A percentile compares a stretch with the other conserved stretches of the same genome.
Evolutionary conservation across 1,140 invertebrate species (phyloP).

Genomic region (Orius insidiosus): DNA sequence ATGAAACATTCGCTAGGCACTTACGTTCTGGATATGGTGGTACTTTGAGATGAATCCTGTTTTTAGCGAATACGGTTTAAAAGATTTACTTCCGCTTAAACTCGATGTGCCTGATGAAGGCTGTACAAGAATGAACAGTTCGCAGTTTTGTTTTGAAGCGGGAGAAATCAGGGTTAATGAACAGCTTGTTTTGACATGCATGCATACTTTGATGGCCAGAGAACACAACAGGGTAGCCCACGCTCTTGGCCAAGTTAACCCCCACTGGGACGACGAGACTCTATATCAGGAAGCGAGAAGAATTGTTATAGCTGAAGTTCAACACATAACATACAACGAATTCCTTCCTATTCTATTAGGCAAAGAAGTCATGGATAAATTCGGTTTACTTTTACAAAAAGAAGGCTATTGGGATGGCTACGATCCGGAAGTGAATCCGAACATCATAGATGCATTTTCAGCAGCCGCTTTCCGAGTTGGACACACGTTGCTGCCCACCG

Average conservation of each 20-base stretch:
- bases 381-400: slow-evolving; percentile 66
- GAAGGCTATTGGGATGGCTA: slow-evolving; percentile 83
- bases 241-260: slow-evolving; percentile 60
- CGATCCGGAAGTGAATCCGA: slow-evolving; percentile 64
- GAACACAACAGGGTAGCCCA: slow-evolving; percentile 75
- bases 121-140: slow-evolving; percentile 71
- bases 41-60: slow-evolving; percentile 73
- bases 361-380: slow-evolving; percentile 84
- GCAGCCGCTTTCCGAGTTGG: slow-evolving; percentile 80
- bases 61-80: slow-evolving; percentile 70
- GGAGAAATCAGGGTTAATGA: slow-evolving; percentile 90
- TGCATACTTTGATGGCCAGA: slow-evolving; percentile 77
- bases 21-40: slow-evolving; percentile 60
- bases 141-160: slow-evolving; percentile 83
- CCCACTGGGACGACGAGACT: slow-evolving; percentile 89
- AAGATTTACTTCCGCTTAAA: slow-evolving; percentile 77
- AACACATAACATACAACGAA: slow-evolving; percentile 89
- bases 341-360: slow-evolving; percentile 85
- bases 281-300: slow-evolving; percentile 73
- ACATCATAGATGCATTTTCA: slow-evolving; percentile 73
- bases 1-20: slow-evolving; percentile 58
- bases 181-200: slow-evolving; percentile 72
- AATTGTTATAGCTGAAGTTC: slow-evolving; percentile 76
- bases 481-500: slow-evolving; percentile 71
- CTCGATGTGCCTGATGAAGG: slow-evolving; percentile 79